Conservation (phyloP, 92 coral and sea anemone genomes). For the Ricordea florida region DNA sequence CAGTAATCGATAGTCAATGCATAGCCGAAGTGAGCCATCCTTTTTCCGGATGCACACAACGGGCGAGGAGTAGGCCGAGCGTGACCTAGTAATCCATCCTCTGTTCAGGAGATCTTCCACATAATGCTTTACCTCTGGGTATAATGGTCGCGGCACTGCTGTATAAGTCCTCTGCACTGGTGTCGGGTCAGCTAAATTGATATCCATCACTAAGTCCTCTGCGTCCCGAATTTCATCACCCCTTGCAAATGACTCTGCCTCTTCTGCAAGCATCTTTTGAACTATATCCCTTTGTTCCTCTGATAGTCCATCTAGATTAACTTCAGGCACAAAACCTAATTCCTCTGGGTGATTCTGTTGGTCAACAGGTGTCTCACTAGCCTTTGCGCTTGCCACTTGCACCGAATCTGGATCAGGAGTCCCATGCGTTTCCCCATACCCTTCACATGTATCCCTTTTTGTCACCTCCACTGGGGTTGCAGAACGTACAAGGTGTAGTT, state of each 20-base stretch:
- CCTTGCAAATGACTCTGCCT: neutral
- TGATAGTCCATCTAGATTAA: no score
- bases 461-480: conserved; percentile 42
- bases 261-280: neutral
- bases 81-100: neutral
- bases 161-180: neutral
- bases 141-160: no score
- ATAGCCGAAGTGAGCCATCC: conserved; percentile 8
- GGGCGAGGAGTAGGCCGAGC: neutral
- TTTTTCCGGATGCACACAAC: conserved; percentile 12
- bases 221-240: no score
- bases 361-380: neutral
- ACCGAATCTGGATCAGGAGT: no score
- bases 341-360: no score
- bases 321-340: no score
- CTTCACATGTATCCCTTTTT: no score
- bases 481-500: conserved; percentile 28
- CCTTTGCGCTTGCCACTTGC: no score
- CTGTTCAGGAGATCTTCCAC: conserved; percentile 12
- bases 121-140: neutral
- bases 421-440: no score
- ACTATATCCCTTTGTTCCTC: no score
- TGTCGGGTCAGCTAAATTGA: neutral
- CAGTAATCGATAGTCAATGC: no score
- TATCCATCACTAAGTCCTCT: no score